Percentiles rank a stretch among this genome's conserved stretches.
These are phyloP conservation scores for Callaeas wilsoni DNA, from an alignment of 2,113 vertebrate genomes.

Conservation along the genomic window DNA sequence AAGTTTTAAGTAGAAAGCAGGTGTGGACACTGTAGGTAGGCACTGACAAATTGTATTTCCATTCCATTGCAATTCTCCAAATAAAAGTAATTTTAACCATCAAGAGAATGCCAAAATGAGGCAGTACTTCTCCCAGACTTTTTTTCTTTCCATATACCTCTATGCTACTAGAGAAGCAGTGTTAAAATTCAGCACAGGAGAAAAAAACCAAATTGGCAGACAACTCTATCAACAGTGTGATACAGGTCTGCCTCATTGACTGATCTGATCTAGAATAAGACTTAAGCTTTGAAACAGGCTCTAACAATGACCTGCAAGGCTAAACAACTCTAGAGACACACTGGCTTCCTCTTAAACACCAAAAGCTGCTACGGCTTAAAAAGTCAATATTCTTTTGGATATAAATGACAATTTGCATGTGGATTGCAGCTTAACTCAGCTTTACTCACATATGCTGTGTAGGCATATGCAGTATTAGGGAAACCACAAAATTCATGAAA, in stretches of 20 bases:
- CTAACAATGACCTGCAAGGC: not conserved
- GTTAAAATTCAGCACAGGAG: not conserved
- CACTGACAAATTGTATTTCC: not conserved
- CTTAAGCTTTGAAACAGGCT: not conserved
- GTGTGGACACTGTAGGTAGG: not conserved
- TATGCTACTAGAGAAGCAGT: not conserved
- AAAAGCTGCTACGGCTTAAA: not conserved
- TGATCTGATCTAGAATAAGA: not conserved
- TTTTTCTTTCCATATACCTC: not conserved
- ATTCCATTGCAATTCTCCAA: not conserved
- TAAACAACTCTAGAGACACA: not conserved
- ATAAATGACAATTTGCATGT: not conserved
- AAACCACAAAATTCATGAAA: not conserved
- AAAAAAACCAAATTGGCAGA: not conserved
- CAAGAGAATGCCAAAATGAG: not conserved
- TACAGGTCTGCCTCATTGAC: not conserved
- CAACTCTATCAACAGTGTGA: not conserved
- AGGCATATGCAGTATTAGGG: not conserved
- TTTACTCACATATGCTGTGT: not conserved
- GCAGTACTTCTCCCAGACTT: not conserved
- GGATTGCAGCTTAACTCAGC: not conserved
- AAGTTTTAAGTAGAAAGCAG: not conserved
- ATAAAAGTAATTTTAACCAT: not conserved
- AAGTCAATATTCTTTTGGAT: not conserved
- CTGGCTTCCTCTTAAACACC: not conserved